These are phyloP conservation scores for Lottia gigantea DNA, from an alignment of 2,888 invertebrate genomes.

Conservation along the genomic window DNA sequence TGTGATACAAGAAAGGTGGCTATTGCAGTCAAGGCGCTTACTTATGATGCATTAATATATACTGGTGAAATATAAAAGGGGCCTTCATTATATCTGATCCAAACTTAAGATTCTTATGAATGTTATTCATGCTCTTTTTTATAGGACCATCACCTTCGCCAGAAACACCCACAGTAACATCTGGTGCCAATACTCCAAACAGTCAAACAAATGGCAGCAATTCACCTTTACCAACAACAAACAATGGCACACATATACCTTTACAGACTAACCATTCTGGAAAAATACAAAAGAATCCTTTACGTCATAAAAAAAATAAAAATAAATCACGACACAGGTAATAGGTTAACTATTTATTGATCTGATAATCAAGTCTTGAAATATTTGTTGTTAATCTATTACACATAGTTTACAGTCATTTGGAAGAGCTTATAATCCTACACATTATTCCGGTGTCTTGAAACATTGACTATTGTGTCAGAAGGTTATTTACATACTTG, in stretches of 20 bases:
- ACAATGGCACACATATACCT: slow-evolving; percentile 40
- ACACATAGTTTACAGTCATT: neutral
- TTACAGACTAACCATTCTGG: slow-evolving; percentile 47
- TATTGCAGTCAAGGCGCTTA: too few relatives aligned
- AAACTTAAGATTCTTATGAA: neutral
- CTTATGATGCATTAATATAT: too few relatives aligned
- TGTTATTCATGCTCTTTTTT: slow-evolving; percentile 11
- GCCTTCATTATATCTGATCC: too few relatives aligned
- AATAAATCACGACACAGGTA: slow-evolving; percentile 52
- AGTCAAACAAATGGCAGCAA: slow-evolving; percentile 49
- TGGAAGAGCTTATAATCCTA: neutral
- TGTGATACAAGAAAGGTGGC: too few relatives aligned
- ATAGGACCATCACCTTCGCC: slow-evolving; percentile 48
- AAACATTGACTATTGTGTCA: neutral
- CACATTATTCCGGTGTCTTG: too few relatives aligned
- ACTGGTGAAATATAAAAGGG: too few relatives aligned
- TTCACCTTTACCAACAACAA: slow-evolving; percentile 37
- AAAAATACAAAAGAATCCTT: slow-evolving; percentile 50
- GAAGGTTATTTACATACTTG: neutral
- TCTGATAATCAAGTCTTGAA: neutral
- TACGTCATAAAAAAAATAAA: slow-evolving; percentile 53
- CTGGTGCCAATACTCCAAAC: slow-evolving; percentile 43
- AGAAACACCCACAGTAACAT: slow-evolving; percentile 51
- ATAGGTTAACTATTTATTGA: slow-evolving; percentile 1
- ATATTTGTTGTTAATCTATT: too few relatives aligned